Conservation (phyloP, 2,888 invertebrate genomes). For the Clepsis dumicolana region DNA sequence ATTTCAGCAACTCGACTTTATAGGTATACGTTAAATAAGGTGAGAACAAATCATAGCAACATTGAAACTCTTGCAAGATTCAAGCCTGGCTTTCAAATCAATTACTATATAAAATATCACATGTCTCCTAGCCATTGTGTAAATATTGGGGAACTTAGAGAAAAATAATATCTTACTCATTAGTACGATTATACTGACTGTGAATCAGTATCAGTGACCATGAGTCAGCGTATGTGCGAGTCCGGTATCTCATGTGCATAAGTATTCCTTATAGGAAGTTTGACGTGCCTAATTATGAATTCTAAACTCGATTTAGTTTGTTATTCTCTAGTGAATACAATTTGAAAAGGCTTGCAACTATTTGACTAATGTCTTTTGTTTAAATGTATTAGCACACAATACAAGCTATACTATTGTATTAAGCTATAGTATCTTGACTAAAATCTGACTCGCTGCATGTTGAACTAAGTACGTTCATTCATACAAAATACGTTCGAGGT, state of each 20-base stretch:
- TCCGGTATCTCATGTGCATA: neutral
- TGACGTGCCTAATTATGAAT: conserved; percentile 29
- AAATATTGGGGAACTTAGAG: too few species aligned
- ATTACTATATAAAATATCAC: too few species aligned
- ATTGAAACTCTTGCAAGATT: too few species aligned
- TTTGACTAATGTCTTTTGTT: conserved; percentile 33
- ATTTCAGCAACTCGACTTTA: too few species aligned
- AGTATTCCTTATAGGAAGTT: too few species aligned
- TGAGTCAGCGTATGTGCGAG: neutral
- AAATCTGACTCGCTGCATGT: conserved; percentile 10
- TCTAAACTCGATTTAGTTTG: conserved; percentile 20
- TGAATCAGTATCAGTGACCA: neutral
- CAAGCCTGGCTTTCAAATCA: too few species aligned
- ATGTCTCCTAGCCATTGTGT: too few species aligned
- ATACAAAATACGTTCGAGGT: neutral
- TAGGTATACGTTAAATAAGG: too few species aligned
- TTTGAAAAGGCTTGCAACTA: conserved; percentile 11
- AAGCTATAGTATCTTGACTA: neutral
- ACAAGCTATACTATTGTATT: conserved; percentile 1
- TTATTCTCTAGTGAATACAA: conserved; percentile 19
- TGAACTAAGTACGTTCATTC: neutral
- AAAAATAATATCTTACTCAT: too few species aligned
- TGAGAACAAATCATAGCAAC: too few species aligned
- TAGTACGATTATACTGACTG: too few species aligned
- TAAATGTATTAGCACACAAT: conserved; percentile 18